Percentiles rank a stretch among this genome's conserved stretches.
phyloP scores from a whole-genome alignment of 2,113 vertebrate species.

The Erinaceus europaeus region DNA sequence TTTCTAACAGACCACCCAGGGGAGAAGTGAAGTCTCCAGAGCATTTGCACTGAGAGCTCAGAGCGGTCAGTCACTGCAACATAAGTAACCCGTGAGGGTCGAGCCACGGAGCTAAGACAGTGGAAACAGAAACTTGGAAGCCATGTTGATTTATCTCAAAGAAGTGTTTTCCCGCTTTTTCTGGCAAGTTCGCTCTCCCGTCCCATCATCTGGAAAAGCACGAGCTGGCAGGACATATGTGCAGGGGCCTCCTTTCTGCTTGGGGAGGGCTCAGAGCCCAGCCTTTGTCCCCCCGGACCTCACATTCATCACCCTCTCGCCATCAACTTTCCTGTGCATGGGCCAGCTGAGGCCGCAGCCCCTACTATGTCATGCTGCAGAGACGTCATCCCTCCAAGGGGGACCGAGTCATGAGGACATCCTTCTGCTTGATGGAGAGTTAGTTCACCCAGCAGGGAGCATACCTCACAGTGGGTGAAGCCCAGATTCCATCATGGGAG shows the following conservation, averaged over 20 bases:
- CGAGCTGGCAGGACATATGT: not conserved
- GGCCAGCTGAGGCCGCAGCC: not conserved
- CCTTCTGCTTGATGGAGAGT: too few species aligned
- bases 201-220: not conserved
- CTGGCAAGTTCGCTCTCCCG: conserved; percentile 19
- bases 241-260: not conserved
- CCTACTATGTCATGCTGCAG: not conserved
- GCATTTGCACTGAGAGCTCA: too few species aligned
- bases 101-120: not conserved
- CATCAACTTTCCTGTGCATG: too few species aligned
- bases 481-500: too few species aligned
- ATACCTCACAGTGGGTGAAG: too few species aligned
- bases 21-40: not conserved
- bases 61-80: not conserved
- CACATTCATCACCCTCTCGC: too few species aligned
- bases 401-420: not conserved
- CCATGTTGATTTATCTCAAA: conserved; percentile 33
- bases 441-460: too few species aligned
- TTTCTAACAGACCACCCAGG: not conserved
- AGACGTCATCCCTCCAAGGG: too few species aligned
- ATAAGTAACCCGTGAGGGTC: not conserved
- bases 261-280: not conserved
- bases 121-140: conserved; percentile 14
- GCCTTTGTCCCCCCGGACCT: too few species aligned
- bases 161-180: conserved; percentile 24